Evolutionary conservation across 2,888 invertebrate genomes (phyloP), one percentile per base, ranked within the genome.

Genomic region (Sepiola atlantica): DNA sequence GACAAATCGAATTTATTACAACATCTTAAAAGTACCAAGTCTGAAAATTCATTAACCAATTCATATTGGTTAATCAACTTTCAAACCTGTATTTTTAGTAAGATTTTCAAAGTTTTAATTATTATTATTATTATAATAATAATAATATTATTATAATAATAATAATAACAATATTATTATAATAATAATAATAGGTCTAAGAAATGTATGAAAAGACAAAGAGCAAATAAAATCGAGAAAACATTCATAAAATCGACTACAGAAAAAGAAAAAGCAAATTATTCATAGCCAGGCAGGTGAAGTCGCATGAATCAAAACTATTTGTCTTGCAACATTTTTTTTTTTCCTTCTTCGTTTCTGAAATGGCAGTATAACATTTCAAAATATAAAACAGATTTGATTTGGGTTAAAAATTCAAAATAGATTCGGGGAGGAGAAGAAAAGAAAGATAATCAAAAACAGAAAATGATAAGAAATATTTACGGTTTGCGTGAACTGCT

Each of bases 211-310:
- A 16, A 77, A 16, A 2, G 45, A 91, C 1, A 21, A 45, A 35
- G 35, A 45, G 28, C 0, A 35, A 91, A 20, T 20, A 35, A 91
- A 32, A 28, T 24, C 28, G 45, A 92, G 14, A 92, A 92, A 54
- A 92, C 54, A 92, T 54, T 16, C 28, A 54, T 92, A 92, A 92
- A 55, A 92, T 55, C n/a, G 28, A 20, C 14, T 54, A 54, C 3
- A 18, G 10, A 55, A 92, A 91, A 91, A 32, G 4, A n/a, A 92
- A 92, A 92, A 55, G 54, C 54, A 92, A 92, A 55, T 92, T 24
- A n/a, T 92, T 92, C 92, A 45, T 28, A 92, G 92, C 92, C 92
- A 92, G 92, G 55, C 92, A 92, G 92, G 92, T 92, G 55, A 92
- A 92, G 55, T 54, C 54, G 92, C 92, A 92, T 92, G 92, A 55